Evolutionary conservation across 2,797 vertebrate species (phyloP), one percentile per base, ranked within the genome.

Genomic region (Sebastes jordani): DNA sequence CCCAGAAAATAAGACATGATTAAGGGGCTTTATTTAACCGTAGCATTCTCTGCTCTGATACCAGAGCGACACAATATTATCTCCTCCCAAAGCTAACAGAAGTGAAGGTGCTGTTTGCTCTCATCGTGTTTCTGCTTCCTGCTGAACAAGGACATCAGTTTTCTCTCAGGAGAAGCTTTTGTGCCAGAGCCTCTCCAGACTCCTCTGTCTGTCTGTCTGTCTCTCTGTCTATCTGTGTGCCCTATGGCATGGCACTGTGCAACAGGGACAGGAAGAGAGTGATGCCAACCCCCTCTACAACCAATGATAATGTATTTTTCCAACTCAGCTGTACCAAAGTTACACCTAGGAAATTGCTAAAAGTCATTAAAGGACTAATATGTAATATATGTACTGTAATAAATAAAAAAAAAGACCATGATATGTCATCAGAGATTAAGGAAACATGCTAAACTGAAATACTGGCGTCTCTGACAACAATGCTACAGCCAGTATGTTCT

Each of bases 91-190:
- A 14, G 74, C 49, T 22, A 25, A 8, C 30, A 34, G 25, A 63
- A 25, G 11, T 56, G 14, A 54, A 62, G n/a, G 18, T 36, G 63
- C 8, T 46, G 23, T 78, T 66, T 56, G 52, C 55, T 25, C 42
- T 60, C 1, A 2, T 20, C 8, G 9, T 74, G 49, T 76, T 42
- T 60, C 49, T 59, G 64, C 69, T 74, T 34, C 38, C 30, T 32
- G 46, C 60, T 42, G 36, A 78, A 71, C 76, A 69, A 76, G 67
- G 76, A 62, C 80, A 77, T 83, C 42, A 25, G 74, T 81, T 78
- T 58, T 62, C 71, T 71, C 77, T 63, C 11, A 63, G 77, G 84
- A 69, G 62, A 38, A 38, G 67, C 58, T 77, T 80, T 63, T 23
- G 69, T 76, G 23, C 68, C 56, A 5, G 29, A 66, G 55, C 16